phyloP scores from a whole-genome alignment of 2,797 vertebrate genomes.

The Cyprinodon diabolis region DNA sequence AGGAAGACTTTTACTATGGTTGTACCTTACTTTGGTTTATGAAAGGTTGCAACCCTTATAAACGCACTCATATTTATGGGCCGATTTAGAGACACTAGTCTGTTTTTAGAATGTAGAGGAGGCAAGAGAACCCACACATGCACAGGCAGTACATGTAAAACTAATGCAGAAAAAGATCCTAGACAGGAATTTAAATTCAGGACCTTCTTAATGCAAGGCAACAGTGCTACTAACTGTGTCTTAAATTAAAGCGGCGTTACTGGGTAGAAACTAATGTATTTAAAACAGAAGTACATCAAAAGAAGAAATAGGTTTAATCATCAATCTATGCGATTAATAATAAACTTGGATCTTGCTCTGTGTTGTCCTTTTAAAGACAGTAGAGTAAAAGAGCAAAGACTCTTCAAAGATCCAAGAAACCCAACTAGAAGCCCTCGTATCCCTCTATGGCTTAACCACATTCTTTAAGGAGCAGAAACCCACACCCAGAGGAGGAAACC shows the following conservation, averaged over 20 bases:
- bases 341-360: background rate
- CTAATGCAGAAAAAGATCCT: no score
- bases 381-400: slow-evolving; percentile 4
- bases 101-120: no score
- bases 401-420: slow-evolving; percentile 17
- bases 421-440: slow-evolving; percentile 31
- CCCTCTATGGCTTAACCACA: slow-evolving; percentile 38
- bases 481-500: slow-evolving; percentile 26
- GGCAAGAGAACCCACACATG: no score
- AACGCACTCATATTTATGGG: no score
- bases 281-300: background rate
- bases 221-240: no score
- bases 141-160: no score
- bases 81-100: no score
- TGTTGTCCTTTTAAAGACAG: slow-evolving; percentile 4
- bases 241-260: background rate
- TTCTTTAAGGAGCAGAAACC: slow-evolving; percentile 22
- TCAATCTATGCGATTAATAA: background rate
- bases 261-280: background rate
- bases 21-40: no score
- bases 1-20: no score
- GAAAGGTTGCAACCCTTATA: no score
- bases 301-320: background rate
- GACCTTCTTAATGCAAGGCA: no score
- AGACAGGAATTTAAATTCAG: no score